Base-by-base conservation (phyloP, 1,140 invertebrate genomes). In the Drosophila ohnishii region DNA sequence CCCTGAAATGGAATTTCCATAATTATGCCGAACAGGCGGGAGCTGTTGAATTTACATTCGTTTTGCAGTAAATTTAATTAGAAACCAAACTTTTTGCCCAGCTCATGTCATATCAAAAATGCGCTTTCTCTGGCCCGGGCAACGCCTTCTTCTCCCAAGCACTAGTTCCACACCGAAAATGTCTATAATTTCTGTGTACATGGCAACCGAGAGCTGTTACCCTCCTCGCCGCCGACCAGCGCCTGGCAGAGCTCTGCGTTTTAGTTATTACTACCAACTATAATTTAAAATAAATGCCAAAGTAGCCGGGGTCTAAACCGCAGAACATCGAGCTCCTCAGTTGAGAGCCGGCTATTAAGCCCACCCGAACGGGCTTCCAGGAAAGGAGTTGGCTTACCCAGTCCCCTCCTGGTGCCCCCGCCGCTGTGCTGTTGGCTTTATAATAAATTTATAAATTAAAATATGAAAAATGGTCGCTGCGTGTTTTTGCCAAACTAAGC, bases 371-470 rank as follows among this genome's bases (percentile, higher is more conserved):
- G 39, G 66, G 53, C 50, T 66, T 34, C 55, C 45, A 51, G 32
- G 56, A 28, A 47, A 37, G 51, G 51, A 55, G 51, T 55, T 55
- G 51, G 51, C 44, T 16, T n/a, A 39, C 58, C 25, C 25, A 5
- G 7, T 19, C 47, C 48, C 19, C 34, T 48, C 14, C 58, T 55
- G 25, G n/a, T 34, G 28, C 44, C 44, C 45, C 40, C 57, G 40
- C 53, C 35, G 40, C 51, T 60, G 59, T 53, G 73, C 64, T 75
- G 50, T 64, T 85, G 70, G 82, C 83, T 82, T 86, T 86, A 86
- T 86, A 86, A 86, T 86, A 86, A 86, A 86, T 86, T 86, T 86
- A 86, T 86, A 86, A 86, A 86, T 86, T 79, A 87, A 86, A 86
- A 86, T 86, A 87, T 86, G 82, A 86, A 86, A 86, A 86, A 86